These are phyloP conservation scores for Dendrocopos noguchii DNA, from an alignment of 2,113 vertebrate genomes.

Conservation along the genomic window DNA sequence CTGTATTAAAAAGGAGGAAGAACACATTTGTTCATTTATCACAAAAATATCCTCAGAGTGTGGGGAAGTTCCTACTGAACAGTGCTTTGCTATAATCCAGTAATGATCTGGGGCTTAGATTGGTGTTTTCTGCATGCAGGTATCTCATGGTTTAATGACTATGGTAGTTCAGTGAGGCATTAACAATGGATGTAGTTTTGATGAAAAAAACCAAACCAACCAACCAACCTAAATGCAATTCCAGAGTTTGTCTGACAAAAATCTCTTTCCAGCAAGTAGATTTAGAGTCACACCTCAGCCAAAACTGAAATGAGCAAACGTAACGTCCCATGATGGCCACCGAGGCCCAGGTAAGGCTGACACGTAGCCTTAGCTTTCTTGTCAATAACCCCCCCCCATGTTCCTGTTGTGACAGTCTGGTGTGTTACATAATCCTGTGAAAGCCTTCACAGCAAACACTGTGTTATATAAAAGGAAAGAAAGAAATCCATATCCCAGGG, in stretches of 20 bases:
- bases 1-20: background rate
- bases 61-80: background rate
- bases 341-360: background rate
- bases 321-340: background rate
- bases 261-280: background rate
- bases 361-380: background rate
- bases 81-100: background rate
- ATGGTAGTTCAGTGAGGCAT: background rate
- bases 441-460: background rate
- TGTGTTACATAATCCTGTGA: background rate
- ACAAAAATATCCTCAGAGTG: background rate
- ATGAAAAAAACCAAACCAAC: background rate
- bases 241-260: background rate
- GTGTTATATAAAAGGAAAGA: background rate
- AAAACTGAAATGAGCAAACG: background rate
- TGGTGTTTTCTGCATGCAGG: background rate
- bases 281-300: background rate
- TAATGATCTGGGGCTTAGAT: background rate
- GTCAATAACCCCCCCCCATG: background rate
- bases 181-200: slow-evolving; percentile 3
- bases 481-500: background rate
- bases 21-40: slow-evolving; percentile 9
- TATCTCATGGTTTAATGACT: background rate
- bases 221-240: background rate
- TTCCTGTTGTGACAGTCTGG: background rate